Percentiles rank a stretch among this genome's conserved stretches.
Conservation (phyloP, 2,113 vertebrate genomes). For the Laterallus jamaicensis region DNA sequence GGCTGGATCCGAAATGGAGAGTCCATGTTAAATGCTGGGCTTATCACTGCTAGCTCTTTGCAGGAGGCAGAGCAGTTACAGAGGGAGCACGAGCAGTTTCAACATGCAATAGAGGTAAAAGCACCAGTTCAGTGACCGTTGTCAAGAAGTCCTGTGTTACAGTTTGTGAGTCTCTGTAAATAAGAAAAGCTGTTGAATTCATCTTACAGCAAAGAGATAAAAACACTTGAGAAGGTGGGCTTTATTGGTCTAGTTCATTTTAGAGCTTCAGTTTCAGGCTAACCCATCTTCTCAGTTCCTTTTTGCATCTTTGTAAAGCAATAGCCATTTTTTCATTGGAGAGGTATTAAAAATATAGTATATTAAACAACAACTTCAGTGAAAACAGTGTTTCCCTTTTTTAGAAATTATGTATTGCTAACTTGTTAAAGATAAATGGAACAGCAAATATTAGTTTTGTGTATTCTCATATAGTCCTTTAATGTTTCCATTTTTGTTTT, state of each 20-base stretch:
- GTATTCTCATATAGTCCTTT: not conserved
- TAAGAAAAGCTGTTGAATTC: not conserved
- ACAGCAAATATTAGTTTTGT: not conserved
- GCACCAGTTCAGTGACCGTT: not conserved
- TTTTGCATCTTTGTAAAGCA: not conserved
- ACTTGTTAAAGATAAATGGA: not conserved
- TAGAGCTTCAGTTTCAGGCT: not conserved
- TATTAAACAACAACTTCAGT: not conserved
- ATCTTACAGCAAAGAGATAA: not conserved
- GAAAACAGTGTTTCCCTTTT: not conserved
- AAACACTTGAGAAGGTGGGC: not conserved
- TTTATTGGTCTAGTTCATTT: not conserved
- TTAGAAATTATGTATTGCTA: not conserved
- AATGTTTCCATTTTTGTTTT: not conserved
- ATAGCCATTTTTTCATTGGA: not conserved
- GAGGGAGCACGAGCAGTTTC: slow-evolving; percentile 97
- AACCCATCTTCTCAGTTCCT: not conserved
- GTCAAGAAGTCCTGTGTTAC: not conserved
- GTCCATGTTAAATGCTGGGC: slow-evolving; percentile 95
- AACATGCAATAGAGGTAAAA: slow-evolving; percentile 96
- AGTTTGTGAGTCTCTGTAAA: not conserved
- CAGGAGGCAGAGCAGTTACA: slow-evolving; percentile 98
- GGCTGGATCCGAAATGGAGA: slow-evolving; percentile 99
- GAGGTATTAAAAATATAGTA: not conserved
- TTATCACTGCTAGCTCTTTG: slow-evolving; percentile 96